phyloP scores from a whole-genome alignment of 2,113 vertebrate species.

The Dryoscopus gambensis region DNA sequence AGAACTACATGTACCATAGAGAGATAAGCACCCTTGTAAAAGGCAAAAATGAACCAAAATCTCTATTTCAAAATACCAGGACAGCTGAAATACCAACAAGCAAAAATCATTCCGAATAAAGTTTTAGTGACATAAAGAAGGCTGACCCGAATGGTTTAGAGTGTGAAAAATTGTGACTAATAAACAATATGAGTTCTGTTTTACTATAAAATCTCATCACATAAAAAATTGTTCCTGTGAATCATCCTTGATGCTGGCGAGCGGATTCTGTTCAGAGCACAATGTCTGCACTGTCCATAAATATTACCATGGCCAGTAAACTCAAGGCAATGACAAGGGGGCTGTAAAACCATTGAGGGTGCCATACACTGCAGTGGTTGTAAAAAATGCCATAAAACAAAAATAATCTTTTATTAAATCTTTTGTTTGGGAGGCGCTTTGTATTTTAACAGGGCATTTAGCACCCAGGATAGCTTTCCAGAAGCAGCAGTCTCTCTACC shows the following conservation, averaged over 20 bases:
- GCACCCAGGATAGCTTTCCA: background rate
- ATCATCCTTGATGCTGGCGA: background rate
- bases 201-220: constrained; percentile 42
- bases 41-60: background rate
- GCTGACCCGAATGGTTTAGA: background rate
- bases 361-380: background rate
- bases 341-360: constrained; percentile 30
- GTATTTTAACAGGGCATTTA: constrained; percentile 31
- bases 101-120: background rate
- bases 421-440: constrained; percentile 28
- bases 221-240: background rate
- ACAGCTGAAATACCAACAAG: background rate
- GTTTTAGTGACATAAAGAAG: background rate
- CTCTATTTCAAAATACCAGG: background rate
- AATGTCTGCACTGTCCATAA: constrained; percentile 6
- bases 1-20: background rate
- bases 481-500: background rate
- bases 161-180: constrained; percentile 21
- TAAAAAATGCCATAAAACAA: background rate
- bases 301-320: constrained; percentile 43
- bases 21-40: background rate
- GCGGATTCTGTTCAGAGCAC: background rate
- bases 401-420: constrained; percentile 26
- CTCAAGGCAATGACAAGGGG: background rate
- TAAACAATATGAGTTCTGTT: constrained; percentile 35